Base-by-base conservation (phyloP, 2,113 vertebrate genomes). In the Hoplias malabaricus region DNA sequence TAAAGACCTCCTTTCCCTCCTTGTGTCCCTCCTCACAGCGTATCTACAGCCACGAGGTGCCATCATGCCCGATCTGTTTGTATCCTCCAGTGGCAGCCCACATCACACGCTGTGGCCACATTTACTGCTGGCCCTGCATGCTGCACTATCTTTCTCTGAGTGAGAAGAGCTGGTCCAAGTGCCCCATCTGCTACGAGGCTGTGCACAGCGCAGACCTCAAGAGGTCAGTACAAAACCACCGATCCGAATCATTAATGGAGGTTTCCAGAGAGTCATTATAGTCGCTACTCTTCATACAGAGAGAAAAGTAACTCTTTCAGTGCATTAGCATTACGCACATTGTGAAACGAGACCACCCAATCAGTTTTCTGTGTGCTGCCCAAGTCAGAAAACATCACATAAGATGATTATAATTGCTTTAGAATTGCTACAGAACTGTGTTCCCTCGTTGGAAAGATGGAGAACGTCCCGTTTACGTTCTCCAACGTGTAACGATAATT, bases 71-170 rank as follows among this genome's bases (percentile, higher is more conserved):
- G 10, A 99, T 99, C 86, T 99, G 98, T 89, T 94, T 99, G 65
- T 99, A 98, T 84, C 95, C 98, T 43, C 97, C 98, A 0, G 89
- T 97, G 0, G 96, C 95, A 25, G 98, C 98, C 33, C 97, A 96
- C 92, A 99, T 99, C 86, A 99, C 98, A 0, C 95, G 93, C 62
- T 99, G 98, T 33, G 98, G 98, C 54, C 98, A 99, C 87, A 99
- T 99, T 88, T 99, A 96, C 83, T 99, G 98, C 85, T 99, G 97
- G 98, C 93, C 96, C 0, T 99, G 98, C 87, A 98, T 99, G 89
- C 91, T 99, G 87, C 98, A 99, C 88, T 99, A 96, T 86, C 93
- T 99, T 76, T 98, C 97, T 71, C 84, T 99, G 61, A 94, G 96
- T 42, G 98, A 99, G 69, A 98, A 95, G 90, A 92, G 91, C 84